Evolutionary conservation across 2,113 vertebrate species (phyloP).

Genomic region (Mobula hypostoma): DNA sequence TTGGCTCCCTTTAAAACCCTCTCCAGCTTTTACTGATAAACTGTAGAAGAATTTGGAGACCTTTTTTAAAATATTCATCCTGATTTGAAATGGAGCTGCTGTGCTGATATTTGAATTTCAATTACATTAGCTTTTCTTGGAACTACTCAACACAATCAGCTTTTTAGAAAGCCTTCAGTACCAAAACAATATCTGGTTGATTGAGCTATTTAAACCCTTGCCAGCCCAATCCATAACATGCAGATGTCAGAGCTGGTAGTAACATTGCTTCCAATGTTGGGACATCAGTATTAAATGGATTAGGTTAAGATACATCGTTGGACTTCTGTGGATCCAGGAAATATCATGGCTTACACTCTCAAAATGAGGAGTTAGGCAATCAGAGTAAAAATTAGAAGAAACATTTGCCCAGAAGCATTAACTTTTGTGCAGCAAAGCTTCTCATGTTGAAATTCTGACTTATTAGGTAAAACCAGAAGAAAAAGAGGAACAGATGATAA

Average conservation of each 20-base stretch:
- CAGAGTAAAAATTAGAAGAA: too few relatives aligned
- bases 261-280: not conserved
- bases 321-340: too few relatives aligned
- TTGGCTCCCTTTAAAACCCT: too few relatives aligned
- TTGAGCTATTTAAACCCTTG: not conserved
- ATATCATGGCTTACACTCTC: too few relatives aligned
- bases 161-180: not conserved
- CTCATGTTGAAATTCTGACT: not conserved
- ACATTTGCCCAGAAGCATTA: too few relatives aligned
- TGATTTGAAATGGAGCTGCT: not conserved
- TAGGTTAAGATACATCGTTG: too few relatives aligned
- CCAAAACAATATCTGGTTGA: not conserved
- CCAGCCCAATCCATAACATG: not conserved
- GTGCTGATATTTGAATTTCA: not conserved
- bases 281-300: too few relatives aligned
- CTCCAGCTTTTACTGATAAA: too few relatives aligned
- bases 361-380: too few relatives aligned
- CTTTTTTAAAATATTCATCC: not conserved
- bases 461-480: not conserved
- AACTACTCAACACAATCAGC: not conserved
- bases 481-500: not conserved
- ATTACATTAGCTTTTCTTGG: not conserved
- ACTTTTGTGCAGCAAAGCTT: too few relatives aligned
- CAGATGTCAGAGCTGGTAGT: not conserved
- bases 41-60: not conserved